Evolutionary conservation across 1,140 invertebrate genomes (phyloP).

Genomic region (Ceratosolen solmsi): DNA sequence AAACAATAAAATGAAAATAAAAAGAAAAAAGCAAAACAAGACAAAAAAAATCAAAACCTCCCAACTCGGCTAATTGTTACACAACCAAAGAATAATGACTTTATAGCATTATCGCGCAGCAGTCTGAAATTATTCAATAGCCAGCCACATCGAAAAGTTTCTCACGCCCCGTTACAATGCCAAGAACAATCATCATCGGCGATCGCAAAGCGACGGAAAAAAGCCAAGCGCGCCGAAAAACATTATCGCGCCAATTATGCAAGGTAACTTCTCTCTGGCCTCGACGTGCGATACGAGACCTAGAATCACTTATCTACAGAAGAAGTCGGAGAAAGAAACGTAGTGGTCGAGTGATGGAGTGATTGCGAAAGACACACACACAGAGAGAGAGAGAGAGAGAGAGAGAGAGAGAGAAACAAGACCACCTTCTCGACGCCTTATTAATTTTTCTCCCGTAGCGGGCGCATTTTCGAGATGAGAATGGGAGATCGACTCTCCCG

Average conservation of each 20-base stretch:
- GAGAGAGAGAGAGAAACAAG: not conserved
- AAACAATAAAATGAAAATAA: too few relatives aligned
- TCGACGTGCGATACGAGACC: not conserved
- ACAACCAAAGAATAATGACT: not conserved
- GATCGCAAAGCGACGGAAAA: conserved; percentile 3
- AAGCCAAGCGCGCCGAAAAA: not conserved
- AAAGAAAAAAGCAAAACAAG: too few relatives aligned
- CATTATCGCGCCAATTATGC: conserved; percentile 36
- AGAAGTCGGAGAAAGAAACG: not conserved
- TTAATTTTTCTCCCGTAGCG: conserved; percentile 45
- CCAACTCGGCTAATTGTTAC: not conserved
- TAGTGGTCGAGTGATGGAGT: too few relatives aligned
- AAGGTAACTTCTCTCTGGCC: not conserved
- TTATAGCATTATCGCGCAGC: not conserved
- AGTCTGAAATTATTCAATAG: not conserved
- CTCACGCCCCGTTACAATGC: conserved; percentile 17
- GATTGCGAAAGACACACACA: too few relatives aligned
- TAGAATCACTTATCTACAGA: conserved; percentile 23
- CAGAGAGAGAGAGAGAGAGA: not conserved
- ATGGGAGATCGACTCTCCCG: conserved; percentile 36
- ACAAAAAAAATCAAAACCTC: too few relatives aligned
- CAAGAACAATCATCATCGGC: conserved; percentile 15
- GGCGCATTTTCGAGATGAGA: conserved; percentile 49
- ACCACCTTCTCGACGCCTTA: conserved; percentile 37
- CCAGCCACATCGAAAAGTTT: not conserved